phyloP scores from a whole-genome alignment of 2,113 vertebrate species.

The Macrotus californicus region DNA sequence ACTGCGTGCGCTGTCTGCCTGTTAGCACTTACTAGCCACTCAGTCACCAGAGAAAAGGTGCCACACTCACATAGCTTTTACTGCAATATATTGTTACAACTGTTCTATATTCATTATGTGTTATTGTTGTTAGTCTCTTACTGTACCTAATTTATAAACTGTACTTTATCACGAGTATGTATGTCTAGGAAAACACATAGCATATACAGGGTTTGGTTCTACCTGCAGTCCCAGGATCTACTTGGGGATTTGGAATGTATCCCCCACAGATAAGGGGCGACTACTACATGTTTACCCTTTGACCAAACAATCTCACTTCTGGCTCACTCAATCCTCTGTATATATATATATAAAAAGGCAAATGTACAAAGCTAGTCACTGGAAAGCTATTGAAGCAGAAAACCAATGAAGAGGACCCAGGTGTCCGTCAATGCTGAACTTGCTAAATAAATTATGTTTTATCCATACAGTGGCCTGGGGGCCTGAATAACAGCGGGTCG shows the following conservation, averaged over 20 bases:
- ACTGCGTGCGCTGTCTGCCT: neutral
- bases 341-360: too few relatives aligned
- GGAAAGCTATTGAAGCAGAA: neutral
- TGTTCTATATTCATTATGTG: neutral
- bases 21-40: neutral
- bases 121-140: neutral
- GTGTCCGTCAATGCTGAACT: neutral
- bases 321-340: neutral
- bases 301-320: conserved; percentile 9
- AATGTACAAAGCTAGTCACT: neutral
- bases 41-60: neutral
- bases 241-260: neutral
- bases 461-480: neutral
- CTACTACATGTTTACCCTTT: neutral
- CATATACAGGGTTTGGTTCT: neutral
- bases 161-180: neutral
- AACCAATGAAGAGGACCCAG: neutral
- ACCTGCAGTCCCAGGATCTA: neutral
- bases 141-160: neutral
- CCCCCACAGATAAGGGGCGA: neutral
- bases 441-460: neutral
- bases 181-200: neutral
- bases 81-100: neutral
- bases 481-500: neutral
- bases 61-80: neutral